These are phyloP conservation scores for Melitaea cinxia DNA, from an alignment of 1,140 invertebrate species.

Conservation along the genomic window DNA sequence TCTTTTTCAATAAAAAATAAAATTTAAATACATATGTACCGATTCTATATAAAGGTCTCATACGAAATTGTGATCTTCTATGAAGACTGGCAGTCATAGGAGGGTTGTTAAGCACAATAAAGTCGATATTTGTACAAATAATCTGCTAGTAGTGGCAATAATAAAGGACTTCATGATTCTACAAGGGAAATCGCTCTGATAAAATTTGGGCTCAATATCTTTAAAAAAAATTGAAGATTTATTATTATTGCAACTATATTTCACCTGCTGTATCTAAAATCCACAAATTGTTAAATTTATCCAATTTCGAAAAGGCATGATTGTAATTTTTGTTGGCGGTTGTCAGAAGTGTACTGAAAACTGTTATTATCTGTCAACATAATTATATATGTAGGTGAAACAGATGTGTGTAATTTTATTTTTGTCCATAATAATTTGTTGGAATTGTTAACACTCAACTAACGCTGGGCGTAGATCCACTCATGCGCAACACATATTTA, in stretches of 20 bases:
- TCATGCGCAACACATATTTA: neutral
- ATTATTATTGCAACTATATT: constrained; percentile 3
- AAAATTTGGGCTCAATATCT: neutral
- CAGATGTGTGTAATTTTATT: constrained; percentile 2
- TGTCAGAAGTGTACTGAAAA: neutral
- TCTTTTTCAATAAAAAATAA: constrained; percentile 1
- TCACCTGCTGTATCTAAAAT: neutral
- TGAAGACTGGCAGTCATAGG: constrained; percentile 58
- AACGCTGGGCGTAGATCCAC: neutral
- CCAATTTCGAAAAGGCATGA: neutral
- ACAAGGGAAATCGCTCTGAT: neutral
- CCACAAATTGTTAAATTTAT: neutral
- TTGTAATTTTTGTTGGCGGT: neutral
- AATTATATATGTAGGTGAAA: neutral
- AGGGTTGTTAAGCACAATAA: constrained; percentile 67
- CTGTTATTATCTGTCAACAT: neutral
- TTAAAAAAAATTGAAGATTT: neutral
- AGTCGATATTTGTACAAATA: constrained; percentile 76
- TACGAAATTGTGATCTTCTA: constrained; percentile 57
- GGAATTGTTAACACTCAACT: constrained; percentile 5
- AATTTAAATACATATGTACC: neutral
- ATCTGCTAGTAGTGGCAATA: constrained; percentile 26
- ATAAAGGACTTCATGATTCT: constrained; percentile 11
- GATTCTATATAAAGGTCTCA: constrained; percentile 29
- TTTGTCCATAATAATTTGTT: constrained; percentile 13